These are phyloP conservation scores for Drosophila siamana DNA, from an alignment of 2,888 invertebrate genomes.

Conservation along the genomic window DNA sequence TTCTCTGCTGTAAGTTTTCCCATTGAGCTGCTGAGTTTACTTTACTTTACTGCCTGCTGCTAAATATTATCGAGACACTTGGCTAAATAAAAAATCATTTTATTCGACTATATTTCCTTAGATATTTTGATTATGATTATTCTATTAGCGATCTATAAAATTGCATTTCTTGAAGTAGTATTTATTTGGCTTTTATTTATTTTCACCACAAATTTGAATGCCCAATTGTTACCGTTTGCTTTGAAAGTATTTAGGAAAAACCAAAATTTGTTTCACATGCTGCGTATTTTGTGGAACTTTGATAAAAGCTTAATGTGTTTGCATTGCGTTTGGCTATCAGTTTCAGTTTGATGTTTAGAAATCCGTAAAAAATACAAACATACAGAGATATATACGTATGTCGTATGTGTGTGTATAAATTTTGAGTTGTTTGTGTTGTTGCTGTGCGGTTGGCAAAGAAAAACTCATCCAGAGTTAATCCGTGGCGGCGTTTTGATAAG, in stretches of 20 bases:
- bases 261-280: neutral
- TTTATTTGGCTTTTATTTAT: no score
- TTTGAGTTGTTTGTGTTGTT: constrained; percentile 22
- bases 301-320: constrained; percentile 50
- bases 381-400: no score
- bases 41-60: no score
- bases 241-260: neutral
- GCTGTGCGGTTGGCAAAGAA: constrained; percentile 33
- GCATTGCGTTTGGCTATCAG: constrained; percentile 42
- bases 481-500: constrained; percentile 65
- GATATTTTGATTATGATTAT: no score
- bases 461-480: constrained; percentile 72
- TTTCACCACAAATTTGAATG: no score
- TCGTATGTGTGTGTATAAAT: neutral
- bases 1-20: no score
- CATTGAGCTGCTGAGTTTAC: no score
- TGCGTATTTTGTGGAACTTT: neutral
- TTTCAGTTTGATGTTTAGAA: constrained; percentile 6
- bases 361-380: constrained; percentile 1
- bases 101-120: no score
- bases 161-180: no score
- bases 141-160: no score
- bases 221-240: neutral
- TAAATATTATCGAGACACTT: no score
- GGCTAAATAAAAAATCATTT: no score